Conservation (phyloP, 2,113 vertebrate genomes). For the Dissostichus mawsoni region DNA sequence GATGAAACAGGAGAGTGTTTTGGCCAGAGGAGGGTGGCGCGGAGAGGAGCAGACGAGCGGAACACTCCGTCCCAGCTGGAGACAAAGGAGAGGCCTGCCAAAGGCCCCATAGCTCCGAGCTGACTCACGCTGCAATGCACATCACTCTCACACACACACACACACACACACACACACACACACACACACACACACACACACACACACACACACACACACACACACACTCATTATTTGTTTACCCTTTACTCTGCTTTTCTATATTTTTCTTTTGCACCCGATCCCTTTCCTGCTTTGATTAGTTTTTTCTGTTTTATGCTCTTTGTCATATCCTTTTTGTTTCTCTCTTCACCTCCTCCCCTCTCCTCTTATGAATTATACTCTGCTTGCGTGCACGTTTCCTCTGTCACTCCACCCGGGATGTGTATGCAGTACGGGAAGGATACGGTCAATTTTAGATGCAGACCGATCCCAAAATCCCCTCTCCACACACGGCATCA, state of each 20-base stretch:
- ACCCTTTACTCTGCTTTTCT: conserved; percentile 51
- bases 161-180: conserved; percentile 54
- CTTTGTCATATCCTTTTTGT: conserved; percentile 16
- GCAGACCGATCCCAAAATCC: neutral
- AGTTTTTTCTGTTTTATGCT: conserved; percentile 7
- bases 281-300: conserved; percentile 33
- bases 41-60: conserved; percentile 64
- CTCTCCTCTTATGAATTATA: conserved; percentile 32
- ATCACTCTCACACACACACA: conserved; percentile 52
- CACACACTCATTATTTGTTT: conserved; percentile 64
- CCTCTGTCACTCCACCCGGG: conserved; percentile 24
- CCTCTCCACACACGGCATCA: conserved; percentile 25
- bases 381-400: conserved; percentile 40
- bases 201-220: conserved; percentile 17
- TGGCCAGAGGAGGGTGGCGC: conserved; percentile 51
- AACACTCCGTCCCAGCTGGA: conserved; percentile 84
- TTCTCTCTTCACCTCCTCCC: conserved; percentile 10
- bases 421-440: conserved; percentile 26
- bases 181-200: conserved; percentile 18
- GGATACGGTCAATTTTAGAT: conserved; percentile 5
- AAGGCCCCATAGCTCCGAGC: conserved; percentile 82
- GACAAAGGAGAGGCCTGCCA: conserved; percentile 83
- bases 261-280: conserved; percentile 10
- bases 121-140: conserved; percentile 83
- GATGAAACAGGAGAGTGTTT: conserved; percentile 77